Evolutionary conservation across 1,140 invertebrate species (phyloP).

Genomic region (Temnothorax nylanderi): DNA sequence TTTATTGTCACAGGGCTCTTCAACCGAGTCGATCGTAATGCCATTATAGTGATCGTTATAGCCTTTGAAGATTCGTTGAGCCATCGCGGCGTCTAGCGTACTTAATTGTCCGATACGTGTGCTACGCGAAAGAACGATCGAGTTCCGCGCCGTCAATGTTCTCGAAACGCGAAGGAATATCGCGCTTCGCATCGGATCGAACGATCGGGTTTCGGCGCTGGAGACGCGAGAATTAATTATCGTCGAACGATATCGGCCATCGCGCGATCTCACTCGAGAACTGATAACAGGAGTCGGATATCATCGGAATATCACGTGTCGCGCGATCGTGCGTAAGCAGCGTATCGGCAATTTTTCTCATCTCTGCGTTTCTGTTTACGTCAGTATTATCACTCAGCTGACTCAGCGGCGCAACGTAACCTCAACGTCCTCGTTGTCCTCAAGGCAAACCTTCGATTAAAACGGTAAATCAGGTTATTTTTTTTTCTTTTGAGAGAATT

Average conservation of each 20-base stretch:
- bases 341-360: neutral
- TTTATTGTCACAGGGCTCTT: slow-evolving; percentile 85
- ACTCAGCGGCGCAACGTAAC: neutral
- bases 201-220: neutral
- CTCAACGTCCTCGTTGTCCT: neutral
- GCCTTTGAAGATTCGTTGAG: slow-evolving; percentile 85
- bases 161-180: slow-evolving; percentile 53
- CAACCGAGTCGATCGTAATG: slow-evolving; percentile 88
- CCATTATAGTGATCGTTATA: slow-evolving; percentile 89
- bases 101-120: neutral
- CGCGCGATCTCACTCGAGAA: neutral
- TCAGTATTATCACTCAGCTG: too few species aligned
- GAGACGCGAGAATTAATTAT: neutral
- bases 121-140: neutral
- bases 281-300: neutral
- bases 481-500: neutral
- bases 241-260: neutral
- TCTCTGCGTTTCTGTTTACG: neutral
- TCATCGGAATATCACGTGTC: neutral
- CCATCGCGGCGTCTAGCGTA: slow-evolving; percentile 29
- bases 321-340: neutral
- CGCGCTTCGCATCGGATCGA: neutral
- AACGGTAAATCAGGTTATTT: neutral
- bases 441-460: neutral
- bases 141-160: slow-evolving; percentile 2